Base-by-base conservation (phyloP, 1,140 invertebrate genomes). In the Ceratosolen fusciceps region DNA sequence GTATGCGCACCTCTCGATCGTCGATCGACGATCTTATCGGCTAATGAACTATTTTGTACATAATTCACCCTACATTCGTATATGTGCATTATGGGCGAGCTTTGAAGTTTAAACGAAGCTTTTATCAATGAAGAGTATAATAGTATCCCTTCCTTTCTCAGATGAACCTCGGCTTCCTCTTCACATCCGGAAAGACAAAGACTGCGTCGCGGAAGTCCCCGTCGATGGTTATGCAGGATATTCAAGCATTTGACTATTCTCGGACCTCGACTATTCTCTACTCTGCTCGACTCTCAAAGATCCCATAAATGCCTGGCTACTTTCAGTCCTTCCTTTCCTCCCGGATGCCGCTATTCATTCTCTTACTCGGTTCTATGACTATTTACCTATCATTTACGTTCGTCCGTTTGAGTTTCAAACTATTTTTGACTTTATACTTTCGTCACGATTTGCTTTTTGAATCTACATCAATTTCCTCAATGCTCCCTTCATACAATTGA, bases 201-300 rank as follows among this genome's bases (percentile, higher is more conserved):
- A 49, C 37, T 16, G 21, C 8, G 37, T 34, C 26, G 4, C 21
- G 54, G 58, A 74, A 49, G 37, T 71, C 16, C 56, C 62, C 54
- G 8, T 72, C 56, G 43, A 71, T 71, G 75, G 71, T 52, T 70
- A 43, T 54, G 56, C 49, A 58, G 75, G 75, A 77, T 70, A 68
- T 77, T 68, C 14, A 3, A 58, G 26, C 19, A 4, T n/a, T 65
- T 29, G 39, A 4, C 29, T 24, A 5, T 52, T 70, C 67, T 43
- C 14, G 9, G 31, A 39, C 39, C n/a, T 75, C 24, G 43, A 29
- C 37, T 49, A 3, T 47, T 43, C 37, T 47, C 2, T 68, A 5
- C 10, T 26, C 37, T 68, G 1, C 2, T 34, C 5, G 12, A 16
- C 37, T 47, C 31, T 12, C 19, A 16, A 26, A 70, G 3, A 70